Evolutionary conservation across 2,113 vertebrate species (phyloP).

Genomic region (Melanerpes formicivorus): DNA sequence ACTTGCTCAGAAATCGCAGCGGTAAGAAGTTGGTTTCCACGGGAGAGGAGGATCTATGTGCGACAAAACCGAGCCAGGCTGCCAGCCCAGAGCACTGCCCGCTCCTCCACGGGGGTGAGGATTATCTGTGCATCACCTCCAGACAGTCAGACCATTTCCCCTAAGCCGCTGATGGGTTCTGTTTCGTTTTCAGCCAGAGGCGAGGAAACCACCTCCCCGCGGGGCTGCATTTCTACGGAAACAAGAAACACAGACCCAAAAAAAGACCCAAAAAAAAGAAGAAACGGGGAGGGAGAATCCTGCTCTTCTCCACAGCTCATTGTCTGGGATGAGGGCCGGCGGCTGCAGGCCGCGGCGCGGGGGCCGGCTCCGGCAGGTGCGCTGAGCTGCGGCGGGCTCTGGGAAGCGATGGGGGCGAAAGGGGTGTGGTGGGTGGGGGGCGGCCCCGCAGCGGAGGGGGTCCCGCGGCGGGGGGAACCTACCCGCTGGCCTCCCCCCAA

Average conservation of each 20-base stretch:
- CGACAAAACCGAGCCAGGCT: background rate
- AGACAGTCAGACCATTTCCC: rapidly evolving
- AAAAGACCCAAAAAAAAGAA: background rate
- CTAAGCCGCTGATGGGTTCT: background rate
- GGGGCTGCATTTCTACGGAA: background rate
- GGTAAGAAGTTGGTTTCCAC: background rate
- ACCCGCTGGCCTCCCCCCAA: background rate
- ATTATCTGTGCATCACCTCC: background rate
- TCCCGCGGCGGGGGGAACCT: background rate
- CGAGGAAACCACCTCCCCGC: background rate
- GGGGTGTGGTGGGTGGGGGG: background rate
- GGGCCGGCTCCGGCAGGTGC: background rate
- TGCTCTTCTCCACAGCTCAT: background rate
- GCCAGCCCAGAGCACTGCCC: background rate
- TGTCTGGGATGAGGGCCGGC: background rate
- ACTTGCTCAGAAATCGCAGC: background rate
- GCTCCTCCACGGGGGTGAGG: background rate
- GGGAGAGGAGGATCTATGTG: background rate
- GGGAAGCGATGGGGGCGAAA: background rate
- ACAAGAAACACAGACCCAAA: background rate
- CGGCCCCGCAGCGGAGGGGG: background rate
- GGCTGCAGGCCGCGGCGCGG: too few species aligned
- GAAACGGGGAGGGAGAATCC: background rate
- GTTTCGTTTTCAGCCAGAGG: background rate
- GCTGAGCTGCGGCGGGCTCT: background rate